phyloP scores from a whole-genome alignment of 2,797 vertebrate species.

The Onychomys arenicola region DNA sequence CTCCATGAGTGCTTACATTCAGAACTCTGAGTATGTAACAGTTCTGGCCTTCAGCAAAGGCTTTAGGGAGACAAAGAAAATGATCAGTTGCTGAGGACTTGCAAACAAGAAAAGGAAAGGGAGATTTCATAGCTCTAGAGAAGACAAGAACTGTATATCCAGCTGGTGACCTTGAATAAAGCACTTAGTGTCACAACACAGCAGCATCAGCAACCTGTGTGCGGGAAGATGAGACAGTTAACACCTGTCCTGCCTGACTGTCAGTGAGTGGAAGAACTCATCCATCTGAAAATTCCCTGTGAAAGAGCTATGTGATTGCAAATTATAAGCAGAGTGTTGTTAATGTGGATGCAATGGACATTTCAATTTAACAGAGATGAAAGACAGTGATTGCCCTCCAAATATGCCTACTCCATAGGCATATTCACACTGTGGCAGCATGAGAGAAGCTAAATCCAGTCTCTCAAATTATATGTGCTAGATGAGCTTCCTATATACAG shows the following conservation, averaged over 20 bases:
- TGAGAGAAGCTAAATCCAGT: background rate
- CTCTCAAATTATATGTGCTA: background rate
- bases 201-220: background rate
- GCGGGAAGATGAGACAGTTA: background rate
- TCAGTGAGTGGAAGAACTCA: background rate
- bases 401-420: constrained; percentile 1
- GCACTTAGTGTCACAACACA: background rate
- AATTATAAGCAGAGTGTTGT: background rate
- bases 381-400: background rate
- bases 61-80: background rate
- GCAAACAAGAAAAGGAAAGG: background rate
- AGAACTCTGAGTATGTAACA: background rate
- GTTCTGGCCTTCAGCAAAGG: background rate
- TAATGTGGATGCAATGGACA: background rate
- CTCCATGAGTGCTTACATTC: background rate
- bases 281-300: background rate
- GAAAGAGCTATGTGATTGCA: background rate
- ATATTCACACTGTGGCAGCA: background rate
- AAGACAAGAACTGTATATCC: background rate
- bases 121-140: background rate
- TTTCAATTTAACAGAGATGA: background rate
- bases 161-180: constrained; percentile 15
- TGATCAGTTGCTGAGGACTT: background rate
- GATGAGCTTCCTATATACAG: background rate
- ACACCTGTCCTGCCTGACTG: background rate